A percentile compares a stretch with the other conserved stretches of the same genome.
These are phyloP conservation scores for Lasioglossum leucozonium DNA, from an alignment of 2,888 invertebrate species.

Conservation along the genomic window DNA sequence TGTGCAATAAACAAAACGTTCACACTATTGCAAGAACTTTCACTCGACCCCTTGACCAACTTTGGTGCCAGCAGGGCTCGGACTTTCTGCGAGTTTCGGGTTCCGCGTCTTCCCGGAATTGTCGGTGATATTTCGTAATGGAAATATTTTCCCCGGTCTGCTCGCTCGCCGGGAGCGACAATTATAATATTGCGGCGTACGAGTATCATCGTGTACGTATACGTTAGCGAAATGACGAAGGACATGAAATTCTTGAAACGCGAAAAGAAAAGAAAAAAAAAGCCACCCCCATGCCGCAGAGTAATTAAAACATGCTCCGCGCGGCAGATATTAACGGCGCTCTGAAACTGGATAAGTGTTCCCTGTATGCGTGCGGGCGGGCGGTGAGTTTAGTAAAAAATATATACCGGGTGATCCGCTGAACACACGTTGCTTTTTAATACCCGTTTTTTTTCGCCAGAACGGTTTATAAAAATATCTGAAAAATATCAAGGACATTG, in stretches of 20 bases:
- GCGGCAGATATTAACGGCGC: conserved; percentile 28
- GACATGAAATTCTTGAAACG: conserved; percentile 31
- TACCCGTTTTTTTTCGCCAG: neutral
- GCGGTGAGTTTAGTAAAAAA: neutral
- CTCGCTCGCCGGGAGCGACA: conserved; percentile 18
- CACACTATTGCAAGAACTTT: too few species aligned
- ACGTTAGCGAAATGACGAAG: conserved; percentile 28
- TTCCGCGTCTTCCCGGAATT: neutral
- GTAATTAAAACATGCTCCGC: conserved; percentile 35
- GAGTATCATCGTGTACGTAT: neutral
- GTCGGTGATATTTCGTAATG: conserved; percentile 17
- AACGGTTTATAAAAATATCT: too few species aligned
- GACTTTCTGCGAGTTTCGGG: neutral
- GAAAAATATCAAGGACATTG: too few species aligned
- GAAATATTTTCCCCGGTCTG: conserved; percentile 17
- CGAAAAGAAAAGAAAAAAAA: neutral
- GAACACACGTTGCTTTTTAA: neutral
- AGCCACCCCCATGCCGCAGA: neutral
- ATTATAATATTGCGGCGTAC: conserved; percentile 25
- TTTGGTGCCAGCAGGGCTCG: too few species aligned
- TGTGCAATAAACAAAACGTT: neutral
- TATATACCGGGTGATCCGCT: conserved; percentile 1
- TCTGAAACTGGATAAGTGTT: conserved; percentile 12
- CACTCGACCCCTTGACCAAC: too few species aligned
- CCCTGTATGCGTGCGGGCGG: neutral